A percentile compares a stretch with the other conserved stretches of the same genome.
phyloP scores from a whole-genome alignment of 1,140 invertebrate species.

The Zaprionus camerounensis region DNA sequence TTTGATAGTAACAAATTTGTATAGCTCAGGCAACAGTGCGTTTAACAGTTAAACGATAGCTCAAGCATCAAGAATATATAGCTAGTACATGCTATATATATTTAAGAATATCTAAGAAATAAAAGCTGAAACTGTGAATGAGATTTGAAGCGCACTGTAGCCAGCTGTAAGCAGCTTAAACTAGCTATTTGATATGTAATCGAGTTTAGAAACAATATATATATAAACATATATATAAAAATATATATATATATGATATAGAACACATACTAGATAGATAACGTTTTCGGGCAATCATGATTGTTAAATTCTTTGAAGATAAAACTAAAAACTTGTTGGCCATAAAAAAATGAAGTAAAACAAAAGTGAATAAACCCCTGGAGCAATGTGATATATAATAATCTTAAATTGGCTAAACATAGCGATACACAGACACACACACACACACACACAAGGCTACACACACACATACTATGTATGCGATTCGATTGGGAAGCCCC shows the following conservation, averaged over 20 bases:
- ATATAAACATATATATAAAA: conserved; percentile 4
- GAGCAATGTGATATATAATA: conserved; percentile 68
- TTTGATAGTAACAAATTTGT: conserved; percentile 10
- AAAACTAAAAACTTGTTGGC: conserved; percentile 16
- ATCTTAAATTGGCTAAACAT: conserved; percentile 33
- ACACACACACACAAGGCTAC: conserved; percentile 1
- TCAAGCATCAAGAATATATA: conserved; percentile 1
- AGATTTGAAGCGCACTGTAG: neutral
- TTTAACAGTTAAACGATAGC: neutral
- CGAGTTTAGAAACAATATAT: neutral
- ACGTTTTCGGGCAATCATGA: conserved; percentile 59
- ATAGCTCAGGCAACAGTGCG: conserved; percentile 12
- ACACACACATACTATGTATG: conserved; percentile 9
- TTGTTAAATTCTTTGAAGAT: conserved; percentile 54
- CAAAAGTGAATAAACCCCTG: conserved; percentile 23
- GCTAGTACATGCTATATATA: neutral
- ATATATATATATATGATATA: neutral
- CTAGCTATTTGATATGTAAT: neutral
- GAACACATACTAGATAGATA: conserved; percentile 48
- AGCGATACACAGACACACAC: conserved; percentile 6
- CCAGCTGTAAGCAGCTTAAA: neutral
- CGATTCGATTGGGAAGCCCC: neutral
- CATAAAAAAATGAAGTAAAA: conserved; percentile 10
- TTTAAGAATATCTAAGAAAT: neutral
- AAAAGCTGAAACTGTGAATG: too few relatives aligned